A percentile compares a stretch with the other conserved stretches of the same genome.
These are phyloP conservation scores for Dryomyza anilis DNA, from an alignment of 2,888 invertebrate species.

Conservation along the genomic window DNA sequence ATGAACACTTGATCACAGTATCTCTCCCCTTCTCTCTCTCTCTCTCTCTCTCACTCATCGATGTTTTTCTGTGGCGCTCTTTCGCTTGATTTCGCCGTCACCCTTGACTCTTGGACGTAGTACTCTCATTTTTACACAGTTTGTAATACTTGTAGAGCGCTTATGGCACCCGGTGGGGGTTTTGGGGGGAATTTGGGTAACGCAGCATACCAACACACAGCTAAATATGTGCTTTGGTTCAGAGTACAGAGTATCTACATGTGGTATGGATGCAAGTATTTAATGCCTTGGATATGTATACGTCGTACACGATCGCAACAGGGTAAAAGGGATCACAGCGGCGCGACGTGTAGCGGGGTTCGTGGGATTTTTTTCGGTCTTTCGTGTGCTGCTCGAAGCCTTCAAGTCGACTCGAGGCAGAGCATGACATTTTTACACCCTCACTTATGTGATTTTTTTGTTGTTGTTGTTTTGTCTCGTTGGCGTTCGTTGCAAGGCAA, in stretches of 20 bases:
- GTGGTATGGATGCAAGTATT: neutral
- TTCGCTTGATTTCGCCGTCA: neutral
- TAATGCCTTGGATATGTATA: too few relatives aligned
- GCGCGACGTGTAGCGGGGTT: neutral
- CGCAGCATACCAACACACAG: conserved; percentile 1
- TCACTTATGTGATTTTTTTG: too few relatives aligned
- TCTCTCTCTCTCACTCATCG: neutral
- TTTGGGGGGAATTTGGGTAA: too few relatives aligned
- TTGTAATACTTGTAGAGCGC: neutral
- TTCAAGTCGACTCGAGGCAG: neutral
- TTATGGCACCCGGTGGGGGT: too few relatives aligned
- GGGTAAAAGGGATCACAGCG: neutral
- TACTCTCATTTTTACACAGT: neutral
- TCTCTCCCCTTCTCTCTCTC: neutral
- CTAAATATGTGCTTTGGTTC: neutral
- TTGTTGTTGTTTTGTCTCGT: neutral
- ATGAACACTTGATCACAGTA: conserved; percentile 5
- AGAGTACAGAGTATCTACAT: neutral
- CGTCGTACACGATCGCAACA: neutral
- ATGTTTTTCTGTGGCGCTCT: neutral
- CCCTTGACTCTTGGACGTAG: neutral
- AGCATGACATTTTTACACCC: neutral
- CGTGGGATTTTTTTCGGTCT: conserved; percentile 7
- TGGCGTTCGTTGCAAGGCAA: neutral
- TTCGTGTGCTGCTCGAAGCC: neutral